These are phyloP conservation scores for Platygyra sinensis DNA, from an alignment of 64 coral and sea anemone genomes.

Conservation along the genomic window DNA sequence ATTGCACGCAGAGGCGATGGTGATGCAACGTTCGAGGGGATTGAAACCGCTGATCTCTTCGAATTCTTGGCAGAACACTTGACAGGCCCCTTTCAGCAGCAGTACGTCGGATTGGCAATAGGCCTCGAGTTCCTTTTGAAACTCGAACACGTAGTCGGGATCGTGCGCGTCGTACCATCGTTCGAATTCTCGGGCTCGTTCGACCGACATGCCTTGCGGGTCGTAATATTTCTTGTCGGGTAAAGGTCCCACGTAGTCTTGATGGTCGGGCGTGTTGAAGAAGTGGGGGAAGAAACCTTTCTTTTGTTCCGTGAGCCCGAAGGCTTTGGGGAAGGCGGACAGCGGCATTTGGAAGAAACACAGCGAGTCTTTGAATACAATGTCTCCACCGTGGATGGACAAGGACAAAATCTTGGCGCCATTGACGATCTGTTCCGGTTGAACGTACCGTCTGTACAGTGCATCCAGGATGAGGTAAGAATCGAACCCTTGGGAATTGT, in stretches of 20 bases:
- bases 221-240: neutral
- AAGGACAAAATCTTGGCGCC: conserved; percentile 21
- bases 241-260: neutral
- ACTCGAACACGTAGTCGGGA: no score
- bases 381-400: neutral
- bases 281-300: conserved; percentile 57
- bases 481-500: neutral
- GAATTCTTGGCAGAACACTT: no score
- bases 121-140: no score
- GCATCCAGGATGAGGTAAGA: conserved; percentile 19
- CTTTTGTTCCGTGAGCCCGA: neutral
- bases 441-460: neutral
- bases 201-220: neutral
- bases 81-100: no score
- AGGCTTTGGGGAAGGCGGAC: neutral
- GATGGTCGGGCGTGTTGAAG: conserved; percentile 9
- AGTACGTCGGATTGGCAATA: no score
- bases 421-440: neutral
- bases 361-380: conserved; percentile 26
- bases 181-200: no score
- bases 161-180: no score
- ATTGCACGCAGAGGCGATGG: conserved; percentile 35
- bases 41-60: neutral
- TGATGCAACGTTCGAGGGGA: neutral
- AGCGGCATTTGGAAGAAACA: conserved; percentile 59